Percentiles rank a stretch among this genome's conserved stretches.
These are phyloP conservation scores for Philereme transversata DNA, from an alignment of 2,888 invertebrate species.

Conservation along the genomic window DNA sequence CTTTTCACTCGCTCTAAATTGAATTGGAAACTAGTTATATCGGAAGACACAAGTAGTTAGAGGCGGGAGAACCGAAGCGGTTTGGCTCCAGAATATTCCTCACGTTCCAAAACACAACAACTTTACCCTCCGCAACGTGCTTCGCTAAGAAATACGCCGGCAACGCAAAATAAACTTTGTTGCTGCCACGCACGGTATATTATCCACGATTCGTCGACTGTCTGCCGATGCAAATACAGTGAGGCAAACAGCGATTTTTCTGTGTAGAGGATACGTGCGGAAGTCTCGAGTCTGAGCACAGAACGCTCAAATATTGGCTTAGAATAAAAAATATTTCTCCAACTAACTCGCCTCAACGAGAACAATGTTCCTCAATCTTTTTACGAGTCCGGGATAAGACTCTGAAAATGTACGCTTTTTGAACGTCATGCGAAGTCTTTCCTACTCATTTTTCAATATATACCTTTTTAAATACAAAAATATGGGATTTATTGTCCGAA, in stretches of 20 bases:
- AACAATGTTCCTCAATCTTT: slow-evolving; percentile 19
- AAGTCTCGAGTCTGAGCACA: slow-evolving; percentile 7
- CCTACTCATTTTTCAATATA: neutral
- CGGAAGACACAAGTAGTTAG: slow-evolving; percentile 25
- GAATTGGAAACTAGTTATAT: slow-evolving; percentile 37
- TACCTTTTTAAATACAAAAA: slow-evolving; percentile 9
- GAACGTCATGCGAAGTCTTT: slow-evolving; percentile 6
- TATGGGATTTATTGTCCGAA: slow-evolving; percentile 5
- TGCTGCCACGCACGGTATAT: slow-evolving; percentile 11
- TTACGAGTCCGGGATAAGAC: slow-evolving; percentile 3
- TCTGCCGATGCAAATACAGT: slow-evolving; percentile 33
- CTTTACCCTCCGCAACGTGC: slow-evolving; percentile 38
- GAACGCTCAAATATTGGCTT: slow-evolving; percentile 31
- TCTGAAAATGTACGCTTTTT: slow-evolving; percentile 7
- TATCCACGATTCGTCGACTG: slow-evolving; percentile 13
- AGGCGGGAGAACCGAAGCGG: slow-evolving; percentile 21
- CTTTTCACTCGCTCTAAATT: slow-evolving; percentile 34
- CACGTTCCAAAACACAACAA: slow-evolving; percentile 39
- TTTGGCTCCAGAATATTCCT: slow-evolving; percentile 28
- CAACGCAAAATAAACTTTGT: slow-evolving; percentile 25
- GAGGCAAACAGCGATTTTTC: slow-evolving; percentile 32
- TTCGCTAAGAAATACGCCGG: slow-evolving; percentile 7
- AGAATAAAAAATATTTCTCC: slow-evolving; percentile 27
- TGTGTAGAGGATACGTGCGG: slow-evolving; percentile 30
- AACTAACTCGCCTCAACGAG: slow-evolving; percentile 14